Evolutionary conservation across 2,888 invertebrate species (phyloP), one percentile per base, ranked within the genome.

Genomic region (Cynaeus angustus): DNA sequence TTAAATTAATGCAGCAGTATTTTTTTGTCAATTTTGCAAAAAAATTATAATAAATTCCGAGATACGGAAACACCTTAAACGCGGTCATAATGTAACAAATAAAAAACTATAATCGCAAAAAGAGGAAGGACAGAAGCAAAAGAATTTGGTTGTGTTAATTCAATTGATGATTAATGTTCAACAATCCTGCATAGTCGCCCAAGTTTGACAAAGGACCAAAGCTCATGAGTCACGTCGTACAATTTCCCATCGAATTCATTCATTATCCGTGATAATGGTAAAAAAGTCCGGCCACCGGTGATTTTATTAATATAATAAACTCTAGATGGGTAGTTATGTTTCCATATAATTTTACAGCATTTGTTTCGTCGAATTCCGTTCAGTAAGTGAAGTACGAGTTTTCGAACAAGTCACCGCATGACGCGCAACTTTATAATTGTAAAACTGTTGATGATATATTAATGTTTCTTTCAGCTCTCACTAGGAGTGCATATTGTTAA

Each of bases 391-490:
- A 75, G 75, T 52, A 55, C 45, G 66, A 55, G 50, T 73, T 79
- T 77, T 78, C 72, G 13, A 73, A 71, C 76, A 70, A 78, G 75
- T 77, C 77, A 77, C 74, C 70, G 73, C 74, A 70, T 79, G 79
- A 80, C 78, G 68, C 59, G 78, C 79, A 79, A 78, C 77, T 79
- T 79, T 80, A 74, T 78, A 77, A 78, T 80, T 78, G 77, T 78
- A 73, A 79, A 78, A 77, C 76, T 77, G 77, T 78, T 79, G 79
- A 79, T 79, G 78, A 79, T 79, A 76, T 77, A 78, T 78, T 77
- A 78, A 77, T 77, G 76, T 75, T 76, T 59, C 76, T 78, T 78
- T 79, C 76, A 74, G 73, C 74, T 77, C 77, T 76, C 76, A 73
- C 75, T 74, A 74, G 72, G 75, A 76, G 77, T 78, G 74, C 73